Evolutionary conservation across 2,888 invertebrate genomes (phyloP), one percentile per base, ranked within the genome.

Genomic region (Chloroclysta siterata): DNA sequence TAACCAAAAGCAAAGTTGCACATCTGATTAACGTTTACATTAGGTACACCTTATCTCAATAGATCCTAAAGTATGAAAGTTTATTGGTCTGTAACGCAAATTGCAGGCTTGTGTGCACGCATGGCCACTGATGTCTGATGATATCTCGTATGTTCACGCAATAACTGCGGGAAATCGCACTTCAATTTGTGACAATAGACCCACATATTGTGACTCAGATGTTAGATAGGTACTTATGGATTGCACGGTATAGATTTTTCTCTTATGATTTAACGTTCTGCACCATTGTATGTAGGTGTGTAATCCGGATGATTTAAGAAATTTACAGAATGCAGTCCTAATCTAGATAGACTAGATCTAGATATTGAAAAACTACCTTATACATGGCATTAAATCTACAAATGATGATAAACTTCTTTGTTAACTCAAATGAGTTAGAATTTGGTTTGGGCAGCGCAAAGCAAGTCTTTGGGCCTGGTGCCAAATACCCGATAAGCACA

Each of bases 401-500:
- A 33, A 33, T 33, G 33, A 33, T 8, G 33, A 33, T 33, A 33
- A 33, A 33, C 33, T 8, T 8, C 74, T 78, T 77, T 70, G 72
- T 78, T 77, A 78, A 77, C 74, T 80, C 75, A 82, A 60, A 83
- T 83, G 53, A 44, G 57, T 61, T 57, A 51, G 57, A 39, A 82
- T 81, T 76, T 75, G 76, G 77, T 57, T 72, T 74, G 68, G 77
- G 76, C 62, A 81, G 77, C 73, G 72, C 76, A 58, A 72, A 72
- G 83, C 80, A 83, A 52, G 75, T 74, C 75, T 71, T 70, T 72
- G 78, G 87, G 87, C 83, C 67, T 65, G 52, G 62, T 83, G 88
- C 89, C 89, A 90, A 83, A 72, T 79, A 75, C 76, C 80, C 78
- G 77, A 74, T 78, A 75, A 79, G 79, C 76, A 66, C 71, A 72